A percentile compares a stretch with the other conserved stretches of the same genome.
Conservation (phyloP, 2,888 invertebrate species). For the Eutolmus rufibarbis region DNA sequence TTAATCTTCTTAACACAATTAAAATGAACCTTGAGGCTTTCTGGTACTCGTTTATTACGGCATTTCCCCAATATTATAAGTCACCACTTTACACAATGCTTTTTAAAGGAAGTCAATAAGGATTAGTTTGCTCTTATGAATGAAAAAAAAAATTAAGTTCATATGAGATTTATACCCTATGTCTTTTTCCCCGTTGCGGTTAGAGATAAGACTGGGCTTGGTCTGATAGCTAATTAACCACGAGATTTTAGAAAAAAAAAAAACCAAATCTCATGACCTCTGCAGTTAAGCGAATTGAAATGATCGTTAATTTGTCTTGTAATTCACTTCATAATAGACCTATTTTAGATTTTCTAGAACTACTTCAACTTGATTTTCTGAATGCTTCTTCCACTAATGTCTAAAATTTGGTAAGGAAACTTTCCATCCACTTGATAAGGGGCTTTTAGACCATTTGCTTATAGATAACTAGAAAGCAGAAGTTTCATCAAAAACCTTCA, state of each 20-base stretch:
- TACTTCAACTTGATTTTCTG: too few species aligned
- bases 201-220: not conserved
- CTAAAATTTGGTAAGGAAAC: too few species aligned
- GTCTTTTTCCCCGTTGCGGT: not conserved
- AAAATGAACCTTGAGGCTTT: not conserved
- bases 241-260: not conserved
- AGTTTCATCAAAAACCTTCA: not conserved
- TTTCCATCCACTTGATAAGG: too few species aligned
- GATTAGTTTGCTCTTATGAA: too few species aligned
- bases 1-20: not conserved
- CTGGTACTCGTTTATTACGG: not conserved
- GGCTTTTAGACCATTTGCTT: too few species aligned
- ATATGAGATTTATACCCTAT: too few species aligned
- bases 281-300: not conserved
- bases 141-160: too few species aligned
- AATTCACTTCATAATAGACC: not conserved
- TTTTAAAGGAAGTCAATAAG: too few species aligned
- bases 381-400: too few species aligned
- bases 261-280: not conserved
- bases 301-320: too few species aligned
- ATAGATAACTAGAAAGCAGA: not conserved
- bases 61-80: not conserved
- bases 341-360: too few species aligned
- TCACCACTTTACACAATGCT: not conserved
- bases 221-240: not conserved